Conservation (phyloP, 2,113 vertebrate genomes). For the Tricholaema leucomelas region DNA sequence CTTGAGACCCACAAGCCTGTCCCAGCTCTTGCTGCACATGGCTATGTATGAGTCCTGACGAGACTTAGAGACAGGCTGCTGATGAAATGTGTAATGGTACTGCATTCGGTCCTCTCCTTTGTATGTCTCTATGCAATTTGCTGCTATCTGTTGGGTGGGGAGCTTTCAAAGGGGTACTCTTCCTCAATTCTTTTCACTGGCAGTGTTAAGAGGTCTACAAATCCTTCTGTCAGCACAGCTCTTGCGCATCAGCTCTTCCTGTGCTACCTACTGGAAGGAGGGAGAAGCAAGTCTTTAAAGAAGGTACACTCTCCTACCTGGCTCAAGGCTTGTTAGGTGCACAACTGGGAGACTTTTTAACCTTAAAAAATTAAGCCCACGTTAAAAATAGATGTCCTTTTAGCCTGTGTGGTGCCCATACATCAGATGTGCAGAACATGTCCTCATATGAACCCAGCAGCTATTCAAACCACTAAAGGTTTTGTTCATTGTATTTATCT, state of each 20-base stretch:
- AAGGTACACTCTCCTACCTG: background rate
- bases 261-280: background rate
- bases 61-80: background rate
- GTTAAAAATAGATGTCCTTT: background rate
- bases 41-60: background rate
- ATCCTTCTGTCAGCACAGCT: background rate
- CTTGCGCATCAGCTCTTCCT: background rate
- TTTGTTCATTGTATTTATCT: conserved; percentile 12
- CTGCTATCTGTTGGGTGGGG: background rate
- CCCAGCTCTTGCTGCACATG: background rate
- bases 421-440: background rate
- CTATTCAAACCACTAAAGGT: conserved; percentile 17
- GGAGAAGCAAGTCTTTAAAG: background rate
- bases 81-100: background rate
- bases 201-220: background rate
- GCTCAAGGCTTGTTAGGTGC: background rate
- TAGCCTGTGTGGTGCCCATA: background rate
- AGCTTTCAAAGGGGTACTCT: background rate
- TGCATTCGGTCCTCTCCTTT: background rate
- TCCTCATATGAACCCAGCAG: background rate
- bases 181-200: background rate
- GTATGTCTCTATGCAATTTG: background rate
- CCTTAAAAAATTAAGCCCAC: background rate
- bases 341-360: background rate
- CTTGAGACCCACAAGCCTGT: background rate